Percentiles rank a stretch among this genome's conserved stretches.
Evolutionary conservation across 2,113 vertebrate genomes (phyloP).

Genomic region (Mixornis gularis): DNA sequence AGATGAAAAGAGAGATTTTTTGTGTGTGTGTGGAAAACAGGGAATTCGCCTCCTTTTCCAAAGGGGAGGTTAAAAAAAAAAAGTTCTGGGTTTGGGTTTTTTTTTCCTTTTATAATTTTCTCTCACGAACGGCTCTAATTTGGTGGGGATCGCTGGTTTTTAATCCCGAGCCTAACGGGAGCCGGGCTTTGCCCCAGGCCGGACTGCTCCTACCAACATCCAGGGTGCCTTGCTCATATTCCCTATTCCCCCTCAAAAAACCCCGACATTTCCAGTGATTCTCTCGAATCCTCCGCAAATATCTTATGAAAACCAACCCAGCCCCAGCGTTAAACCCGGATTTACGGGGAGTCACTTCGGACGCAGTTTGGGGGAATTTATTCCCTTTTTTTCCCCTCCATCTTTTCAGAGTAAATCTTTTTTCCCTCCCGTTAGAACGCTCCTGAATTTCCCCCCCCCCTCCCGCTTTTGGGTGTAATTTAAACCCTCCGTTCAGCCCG

Average conservation of each 20-base stretch:
- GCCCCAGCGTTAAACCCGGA: neutral
- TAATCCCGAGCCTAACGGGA: neutral
- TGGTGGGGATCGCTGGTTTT: neutral
- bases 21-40: neutral
- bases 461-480: neutral
- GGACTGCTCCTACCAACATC: neutral
- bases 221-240: neutral
- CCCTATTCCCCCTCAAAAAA: fast-evolving
- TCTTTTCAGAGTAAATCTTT: neutral
- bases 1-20: neutral
- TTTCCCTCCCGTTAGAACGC: neutral
- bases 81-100: too few species aligned
- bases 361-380: neutral
- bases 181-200: neutral
- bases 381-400: neutral
- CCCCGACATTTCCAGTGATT: fast-evolving
- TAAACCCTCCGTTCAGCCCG: slow-evolving; percentile 56
- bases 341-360: neutral
- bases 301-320: neutral
- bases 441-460: slow-evolving; percentile 26
- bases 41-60: neutral
- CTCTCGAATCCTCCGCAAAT: neutral
- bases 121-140: neutral
- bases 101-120: neutral
- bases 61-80: neutral